Evolutionary conservation across 2,888 invertebrate species (phyloP), one percentile per base, ranked within the genome.

Genomic region (Hypomecis atomaria): DNA sequence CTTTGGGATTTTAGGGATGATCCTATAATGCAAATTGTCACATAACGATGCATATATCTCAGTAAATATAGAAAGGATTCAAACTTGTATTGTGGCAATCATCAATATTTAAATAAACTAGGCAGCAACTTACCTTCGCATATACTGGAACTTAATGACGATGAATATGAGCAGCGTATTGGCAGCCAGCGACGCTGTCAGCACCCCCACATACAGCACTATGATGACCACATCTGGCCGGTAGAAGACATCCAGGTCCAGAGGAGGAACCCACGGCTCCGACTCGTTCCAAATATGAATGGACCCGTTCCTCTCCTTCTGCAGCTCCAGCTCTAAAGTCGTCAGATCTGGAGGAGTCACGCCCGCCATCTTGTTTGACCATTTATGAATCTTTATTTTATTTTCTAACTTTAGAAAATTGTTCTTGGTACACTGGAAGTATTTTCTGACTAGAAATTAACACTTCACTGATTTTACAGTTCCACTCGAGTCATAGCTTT

Each of bases 101-200:
- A 23, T 23, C 23, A 23, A 23, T 23, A 23, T 23, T 23, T 38
- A 38, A 38, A 1, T 3, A 38, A 38, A 38, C 9, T 38, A 8
- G 38, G 23, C 3, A 6, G 37, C 5, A 7, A 85, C 94, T 93
- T 80, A 96, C 96, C 95, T 96, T 73, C 95, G 90, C 94, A 96
- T 95, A 74, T 95, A 95, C 83, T 95, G 94, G 82, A 95, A 95
- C 82, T 95, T 95, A 85, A 95, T 93, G 71, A 96, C 95, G 37
- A 96, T 95, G 69, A 95, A 91, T 72, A 96, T 95, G 54, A 96
- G 94, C 75, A 96, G 87, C 5, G 94, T 92, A 73, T 96, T 96
- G 5, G 95, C 95, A 0, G 94, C 89, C 45, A 95, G 88, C 0
- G 96, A 96, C 0, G 95, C 86, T 0, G 95, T 86, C 71, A 95